Base-by-base conservation (phyloP, 2,113 vertebrate species). In the Petaurus breviceps region DNA sequence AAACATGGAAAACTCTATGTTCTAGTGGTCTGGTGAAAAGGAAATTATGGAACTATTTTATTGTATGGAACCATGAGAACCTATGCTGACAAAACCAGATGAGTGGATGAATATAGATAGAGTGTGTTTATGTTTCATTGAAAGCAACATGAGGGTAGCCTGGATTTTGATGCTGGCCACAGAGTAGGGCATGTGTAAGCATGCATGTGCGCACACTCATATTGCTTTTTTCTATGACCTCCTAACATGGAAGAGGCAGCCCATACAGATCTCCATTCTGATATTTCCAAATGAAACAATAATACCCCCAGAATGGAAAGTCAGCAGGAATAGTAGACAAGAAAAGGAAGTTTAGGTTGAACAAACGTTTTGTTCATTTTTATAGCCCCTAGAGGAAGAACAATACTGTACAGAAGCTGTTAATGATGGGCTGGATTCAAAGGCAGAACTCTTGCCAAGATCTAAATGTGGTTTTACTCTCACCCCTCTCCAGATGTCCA, bases 401-500 rank as follows among this genome's bases (percentile, higher is more conserved):
- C 97, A 98, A 97, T 97, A 96, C 95, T 97, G 57, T 98, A 98
- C 98, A 99, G 98, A 98, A 99, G 99, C 98, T 98, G 98, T 98
- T 99, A 98, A 99, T 98, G 98, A 98, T 98, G 98, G 98, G 95
- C 98, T 98, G 98, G 98, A 98, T 97, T 98, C 94, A 93, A 98
- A 46, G n/a, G 91, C 96, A 0, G n/a, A 94, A 95, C 94, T 90
- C 92, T 68, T 98, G 98, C 99, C 99, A 99, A 98, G 97, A 98
- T 98, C 97, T 97, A 98, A 98, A 98, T 98, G 97, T 98, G 98
- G 96, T 98, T 98, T 98, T 97, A 98, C 97, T 99, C 97, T 97
- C 98, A 98, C 98, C 98, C 98, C 97, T 97, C 97, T 98, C 98
- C 98, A 98, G 98, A 98, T 98, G 99, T 98, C 98, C 97, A 98